Base-by-base conservation (phyloP, 2,797 vertebrate genomes). In the Hippoglossus hippoglossus region DNA sequence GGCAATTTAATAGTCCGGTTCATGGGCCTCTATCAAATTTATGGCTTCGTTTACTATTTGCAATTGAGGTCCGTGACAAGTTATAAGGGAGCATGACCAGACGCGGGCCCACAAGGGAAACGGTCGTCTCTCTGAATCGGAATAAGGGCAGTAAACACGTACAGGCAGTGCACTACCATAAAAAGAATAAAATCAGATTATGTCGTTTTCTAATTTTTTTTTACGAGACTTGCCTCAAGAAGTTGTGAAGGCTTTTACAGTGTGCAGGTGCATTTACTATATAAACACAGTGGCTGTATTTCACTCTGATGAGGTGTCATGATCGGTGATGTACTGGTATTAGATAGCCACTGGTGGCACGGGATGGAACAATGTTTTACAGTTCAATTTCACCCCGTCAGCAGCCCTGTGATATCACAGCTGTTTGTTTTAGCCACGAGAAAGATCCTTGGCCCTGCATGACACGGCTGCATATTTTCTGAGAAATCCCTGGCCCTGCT, bases 381-480 rank as follows among this genome's bases (percentile, higher is more conserved):
- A 85, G 86, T 92, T 90, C 82, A 91, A 85, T 91, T 89, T 89
- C 85, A 86, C 83, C 58, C 81, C 34, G 80, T 89, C 89, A 92
- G 89, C 91, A 87, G 80, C 80, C 84, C 79, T 73, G 59, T 86
- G 69, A 72, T 86, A 90, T 75, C 85, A 73, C 71, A 82, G 85
- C 86, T 92, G 91, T 91, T 92, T 92, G 88, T 91, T 92, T 83
- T 82, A 86, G 81, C 79, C 66, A 75, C 5, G 13, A 80, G 77
- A 82, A 86, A 73, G 76, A 84, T 84, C 81, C 75, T 74, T 3
- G 34, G 82, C 89, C 77, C 77, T 62, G 67, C 63, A 47, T 86
- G 88, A 91, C 86, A 87, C 1, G 4, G 47, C 74, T 74, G 51
- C 71, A 63, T 87, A 87, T 91, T 91, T 89, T 64, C 79, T 83